Base-by-base conservation (phyloP, 2,888 invertebrate genomes). In the Caradrina clavipalpis region DNA sequence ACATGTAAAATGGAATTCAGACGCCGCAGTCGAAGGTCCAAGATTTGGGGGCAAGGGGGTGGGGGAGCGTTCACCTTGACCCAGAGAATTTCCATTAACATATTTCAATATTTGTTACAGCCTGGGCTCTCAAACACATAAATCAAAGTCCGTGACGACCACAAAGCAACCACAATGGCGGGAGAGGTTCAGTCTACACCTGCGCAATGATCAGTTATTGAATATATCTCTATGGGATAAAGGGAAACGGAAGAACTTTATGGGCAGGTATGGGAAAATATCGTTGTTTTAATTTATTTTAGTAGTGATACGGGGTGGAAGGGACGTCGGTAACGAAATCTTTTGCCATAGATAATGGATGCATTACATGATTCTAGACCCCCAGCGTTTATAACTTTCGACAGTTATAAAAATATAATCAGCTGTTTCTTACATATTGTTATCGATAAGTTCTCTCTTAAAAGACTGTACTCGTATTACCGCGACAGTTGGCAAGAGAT, bases 171-270 rank as follows among this genome's bases (percentile, higher is more conserved):
- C 94, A 7, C 88, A 91, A 83, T 96, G 95, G 95, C 86, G 90
- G 10, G 94, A 96, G 70, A 83, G 90, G 42, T 92, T 94, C 62
- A 90, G 92, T 62, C 71, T 96, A 15, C 88, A 88, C 55, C 82
- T 92, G 13, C 84, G 86, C 63, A 89, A 88, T 61, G 92, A 94
- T 42, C 80, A 89, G 39, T 42, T 90, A 17, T 72, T 96, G 11
- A 85, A 86, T 60, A 81, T 95, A 51, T 90, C 93, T 0, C 62
- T 96, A 42, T 90, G 92, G 90, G 93, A 95, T 69, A 94, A 92
- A 82, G 95, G 95, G 45, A 93, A 90, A 78, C 90, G 91, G 80
- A 95, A 92, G 80, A 93, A 90, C 75, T 92, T 92, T 67, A 94
- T 95, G 94, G 95, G 95, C 81, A 94, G 93, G 95, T 95, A 82